Conservation (phyloP, 2,797 vertebrate species). For the Smutsia temminckii region DNA sequence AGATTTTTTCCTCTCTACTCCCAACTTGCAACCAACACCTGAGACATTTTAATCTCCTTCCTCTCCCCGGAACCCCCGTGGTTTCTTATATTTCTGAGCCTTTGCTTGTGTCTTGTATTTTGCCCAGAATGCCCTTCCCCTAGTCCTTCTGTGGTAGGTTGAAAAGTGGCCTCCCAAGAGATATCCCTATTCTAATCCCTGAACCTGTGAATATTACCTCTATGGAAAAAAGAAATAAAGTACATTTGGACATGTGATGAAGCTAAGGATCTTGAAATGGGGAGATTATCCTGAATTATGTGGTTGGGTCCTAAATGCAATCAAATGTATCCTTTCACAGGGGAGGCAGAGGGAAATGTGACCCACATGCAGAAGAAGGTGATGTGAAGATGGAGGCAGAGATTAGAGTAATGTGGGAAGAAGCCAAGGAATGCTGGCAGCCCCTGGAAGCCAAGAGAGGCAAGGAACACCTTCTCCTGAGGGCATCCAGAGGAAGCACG, state of each 20-base stretch:
- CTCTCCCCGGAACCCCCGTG: not conserved
- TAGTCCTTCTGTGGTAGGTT: not conserved
- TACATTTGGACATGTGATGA: not conserved
- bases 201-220: not conserved
- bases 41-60: not conserved
- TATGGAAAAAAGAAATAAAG: not conserved
- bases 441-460: not conserved
- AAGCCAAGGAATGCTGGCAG: not conserved
- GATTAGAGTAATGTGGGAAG: not conserved
- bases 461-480: not conserved
- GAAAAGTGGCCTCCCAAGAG: not conserved
- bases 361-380: not conserved
- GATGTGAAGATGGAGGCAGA: rapidly evolving
- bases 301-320: not conserved
- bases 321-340: not conserved
- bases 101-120: not conserved
- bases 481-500: not conserved
- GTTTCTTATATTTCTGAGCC: not conserved
- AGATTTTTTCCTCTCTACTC: not conserved
- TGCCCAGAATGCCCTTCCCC: not conserved
- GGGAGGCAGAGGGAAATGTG: not conserved
- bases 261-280: not conserved
- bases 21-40: not conserved
- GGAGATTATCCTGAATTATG: not conserved
- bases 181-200: not conserved